Evolutionary conservation across 2,113 vertebrate species (phyloP), one percentile per base, ranked within the genome.

Genomic region (Oryzias javanicus): DNA sequence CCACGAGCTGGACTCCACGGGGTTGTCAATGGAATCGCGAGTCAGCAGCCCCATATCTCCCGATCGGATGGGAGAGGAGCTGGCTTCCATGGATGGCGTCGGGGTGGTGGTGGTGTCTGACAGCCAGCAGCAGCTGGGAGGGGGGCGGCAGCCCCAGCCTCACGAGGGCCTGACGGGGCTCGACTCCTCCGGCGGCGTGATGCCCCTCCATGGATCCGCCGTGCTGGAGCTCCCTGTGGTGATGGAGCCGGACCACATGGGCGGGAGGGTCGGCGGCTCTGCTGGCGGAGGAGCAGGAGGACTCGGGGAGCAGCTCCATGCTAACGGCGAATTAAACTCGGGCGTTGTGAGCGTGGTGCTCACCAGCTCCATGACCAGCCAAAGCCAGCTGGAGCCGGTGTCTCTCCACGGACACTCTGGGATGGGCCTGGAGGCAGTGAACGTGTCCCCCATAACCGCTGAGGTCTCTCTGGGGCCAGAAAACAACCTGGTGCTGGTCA

Each of bases 21-120:
- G 94, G 8, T 92, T 99, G 60, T 67, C 91, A 20, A 98, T 99
- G 94, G 95, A 97, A 81, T 97, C 78, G 55, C 92, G 95, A 12
- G 95, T 98, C 14, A 94, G 93, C 85, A 99, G 96, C 84, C 96
- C 97, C 44, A 96, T 99, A 82, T 95, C 96, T 3, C 91, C 94
- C 0, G 95, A 99, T 16, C 88, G 93, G 7, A 97, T 98, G 93
- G 82, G 94, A 1, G 96, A 98, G 56, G 95, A 97, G 62, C 78
- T 92, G 72, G 88, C 86, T 12, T 86, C 91, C 0, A 98, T 99
- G 94, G 94, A 95, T 0, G 91, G 94, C 0, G 96, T 96, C 0
- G 86, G 84, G 14, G 90, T 93, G 0, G 96, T 96, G 40, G 53
- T 79, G 0, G 90, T 93, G 0, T 83, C 91, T 10, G 96, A 98